phyloP scores from a whole-genome alignment of 2,113 vertebrate species.

The Capricornis sumatraensis region DNA sequence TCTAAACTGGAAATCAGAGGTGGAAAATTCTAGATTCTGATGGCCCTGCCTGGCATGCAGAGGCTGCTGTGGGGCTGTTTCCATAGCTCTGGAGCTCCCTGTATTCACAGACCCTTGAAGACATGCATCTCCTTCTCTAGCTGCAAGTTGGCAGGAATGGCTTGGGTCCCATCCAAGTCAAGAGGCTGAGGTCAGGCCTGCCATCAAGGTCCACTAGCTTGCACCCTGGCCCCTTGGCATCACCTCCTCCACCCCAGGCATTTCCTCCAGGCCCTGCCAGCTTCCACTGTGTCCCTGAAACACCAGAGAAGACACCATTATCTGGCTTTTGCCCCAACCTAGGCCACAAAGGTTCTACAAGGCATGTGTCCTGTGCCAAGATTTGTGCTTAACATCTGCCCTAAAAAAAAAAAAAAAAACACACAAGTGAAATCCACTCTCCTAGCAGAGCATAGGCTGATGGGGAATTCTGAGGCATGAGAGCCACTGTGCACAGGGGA shows the following conservation, averaged over 20 bases:
- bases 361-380: not conserved
- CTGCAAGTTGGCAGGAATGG: not conserved
- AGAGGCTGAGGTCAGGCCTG: not conserved
- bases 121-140: not conserved
- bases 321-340: not conserved
- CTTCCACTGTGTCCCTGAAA: not conserved
- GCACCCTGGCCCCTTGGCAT: not conserved
- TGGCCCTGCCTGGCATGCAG: not conserved
- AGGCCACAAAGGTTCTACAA: not conserved
- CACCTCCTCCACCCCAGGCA: not conserved
- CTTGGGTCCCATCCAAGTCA: not conserved
- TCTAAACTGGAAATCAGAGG: not conserved
- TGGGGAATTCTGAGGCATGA: fast-evolving
- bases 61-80: not conserved
- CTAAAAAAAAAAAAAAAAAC: not conserved
- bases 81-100: not conserved
- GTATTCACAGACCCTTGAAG: not conserved
- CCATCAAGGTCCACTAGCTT: not conserved
- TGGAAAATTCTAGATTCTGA: not conserved
- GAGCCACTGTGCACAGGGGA: not conserved
- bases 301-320: not conserved
- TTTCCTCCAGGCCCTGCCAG: not conserved
- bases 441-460: not conserved
- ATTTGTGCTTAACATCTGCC: not conserved
- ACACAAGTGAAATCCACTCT: not conserved